These are phyloP conservation scores for Hedychridium roseum DNA, from an alignment of 2,888 invertebrate species.

Conservation along the genomic window DNA sequence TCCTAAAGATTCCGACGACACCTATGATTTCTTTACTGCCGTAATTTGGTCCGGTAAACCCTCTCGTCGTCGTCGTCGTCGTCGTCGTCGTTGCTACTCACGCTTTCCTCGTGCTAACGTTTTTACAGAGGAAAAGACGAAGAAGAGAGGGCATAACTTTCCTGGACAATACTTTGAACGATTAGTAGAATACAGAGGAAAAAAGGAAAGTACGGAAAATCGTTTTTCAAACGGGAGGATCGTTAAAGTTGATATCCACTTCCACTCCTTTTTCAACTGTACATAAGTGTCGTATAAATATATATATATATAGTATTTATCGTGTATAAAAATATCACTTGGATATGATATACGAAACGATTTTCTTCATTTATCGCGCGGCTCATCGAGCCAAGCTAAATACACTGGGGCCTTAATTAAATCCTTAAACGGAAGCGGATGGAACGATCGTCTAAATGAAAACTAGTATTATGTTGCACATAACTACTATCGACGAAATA, in stretches of 20 bases:
- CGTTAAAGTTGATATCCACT: background rate
- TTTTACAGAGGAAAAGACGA: background rate
- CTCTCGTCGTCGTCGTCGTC: constrained; percentile 30
- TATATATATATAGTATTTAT: no score
- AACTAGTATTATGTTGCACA: constrained; percentile 36
- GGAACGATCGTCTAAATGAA: constrained; percentile 37
- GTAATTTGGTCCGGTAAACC: no score
- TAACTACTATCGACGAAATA: constrained; percentile 21
- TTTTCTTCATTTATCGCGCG: constrained; percentile 30
- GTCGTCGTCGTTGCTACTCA: constrained; percentile 26
- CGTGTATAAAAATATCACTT: constrained; percentile 8
- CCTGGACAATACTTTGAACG: constrained; percentile 21
- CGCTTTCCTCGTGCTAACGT: constrained; percentile 10
- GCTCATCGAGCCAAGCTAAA: constrained; percentile 27
- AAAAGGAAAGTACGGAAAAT: background rate
- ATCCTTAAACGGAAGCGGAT: constrained; percentile 26
- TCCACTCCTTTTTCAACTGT: constrained; percentile 13
- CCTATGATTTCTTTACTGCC: constrained; percentile 41
- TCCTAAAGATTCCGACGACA: constrained; percentile 40
- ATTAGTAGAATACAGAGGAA: background rate
- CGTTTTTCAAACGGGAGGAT: no score
- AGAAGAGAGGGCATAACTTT: constrained; percentile 11
- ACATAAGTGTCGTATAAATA: no score
- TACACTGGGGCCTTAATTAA: constrained; percentile 44
- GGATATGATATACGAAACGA: constrained; percentile 28